Percentiles rank a stretch among this genome's conserved stretches.
These are phyloP conservation scores for Drosophila nebulosa DNA, from an alignment of 1,140 invertebrate species.

Conservation along the genomic window DNA sequence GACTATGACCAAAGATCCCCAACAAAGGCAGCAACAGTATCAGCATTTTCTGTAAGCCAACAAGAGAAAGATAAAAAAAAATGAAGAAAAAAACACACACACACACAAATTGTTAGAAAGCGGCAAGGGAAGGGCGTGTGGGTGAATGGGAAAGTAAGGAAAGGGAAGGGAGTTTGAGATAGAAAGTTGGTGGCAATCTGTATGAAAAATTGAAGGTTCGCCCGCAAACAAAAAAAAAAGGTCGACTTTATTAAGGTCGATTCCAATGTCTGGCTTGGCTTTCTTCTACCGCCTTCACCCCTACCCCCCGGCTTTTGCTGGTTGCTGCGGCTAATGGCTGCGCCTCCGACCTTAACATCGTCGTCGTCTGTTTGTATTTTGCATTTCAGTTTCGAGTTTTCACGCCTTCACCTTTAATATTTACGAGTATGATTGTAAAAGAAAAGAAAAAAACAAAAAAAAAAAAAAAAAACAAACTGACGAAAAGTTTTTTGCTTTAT, in stretches of 20 bases:
- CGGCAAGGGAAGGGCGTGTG: too few species aligned
- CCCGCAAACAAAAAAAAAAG: conserved; percentile 50
- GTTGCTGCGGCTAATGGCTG: conserved; percentile 66
- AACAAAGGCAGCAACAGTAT: conserved; percentile 77
- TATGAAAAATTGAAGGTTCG: conserved; percentile 9
- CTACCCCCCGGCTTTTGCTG: not conserved
- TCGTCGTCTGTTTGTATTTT: conserved; percentile 31
- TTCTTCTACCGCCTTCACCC: not conserved
- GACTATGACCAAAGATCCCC: conserved; percentile 70
- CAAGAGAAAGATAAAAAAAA: not conserved
- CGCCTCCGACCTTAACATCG: conserved; percentile 28
- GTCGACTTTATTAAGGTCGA: conserved; percentile 78
- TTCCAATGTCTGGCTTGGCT: conserved; percentile 68
- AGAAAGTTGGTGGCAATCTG: not conserved
- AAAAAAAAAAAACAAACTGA: too few species aligned
- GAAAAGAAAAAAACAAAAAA: not conserved
- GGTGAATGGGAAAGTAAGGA: too few species aligned
- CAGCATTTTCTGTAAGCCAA: conserved; percentile 68
- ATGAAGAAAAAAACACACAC: conserved; percentile 16
- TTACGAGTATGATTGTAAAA: conserved; percentile 47
- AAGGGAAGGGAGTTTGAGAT: not conserved
- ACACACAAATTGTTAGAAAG: conserved; percentile 29
- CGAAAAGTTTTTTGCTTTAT: not conserved
- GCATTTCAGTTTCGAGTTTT: conserved; percentile 49
- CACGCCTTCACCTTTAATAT: conserved; percentile 58